A percentile compares a stretch with the other conserved stretches of the same genome.
Conservation (phyloP, 2,113 vertebrate genomes). For the cat (Felis catus) region F.catus_Fca126_mat1.0 CM031414.1:62577001-62577500, state of each 20-base stretch:
- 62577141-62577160: not conserved
- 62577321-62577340: rapidly evolving
- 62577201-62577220: not conserved
- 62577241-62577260: not conserved
- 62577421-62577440: not conserved
- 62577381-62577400: not conserved
- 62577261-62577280: not conserved
- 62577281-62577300: not conserved
- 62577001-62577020: not conserved
- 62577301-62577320: not conserved
- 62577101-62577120: not conserved
- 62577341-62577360: not conserved
- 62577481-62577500: not conserved
- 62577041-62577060: no score
- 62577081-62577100: not conserved
- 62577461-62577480: not conserved
- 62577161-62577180: no score
- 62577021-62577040: no score
- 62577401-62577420: not conserved
- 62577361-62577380: not conserved
- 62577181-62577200: not conserved
- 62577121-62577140: not conserved
- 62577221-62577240: not conserved
- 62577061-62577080: no score
- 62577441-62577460: not conserved